phyloP scores from a whole-genome alignment of 1,140 invertebrate genomes.

The Tetragnatha versicolor region DNA sequence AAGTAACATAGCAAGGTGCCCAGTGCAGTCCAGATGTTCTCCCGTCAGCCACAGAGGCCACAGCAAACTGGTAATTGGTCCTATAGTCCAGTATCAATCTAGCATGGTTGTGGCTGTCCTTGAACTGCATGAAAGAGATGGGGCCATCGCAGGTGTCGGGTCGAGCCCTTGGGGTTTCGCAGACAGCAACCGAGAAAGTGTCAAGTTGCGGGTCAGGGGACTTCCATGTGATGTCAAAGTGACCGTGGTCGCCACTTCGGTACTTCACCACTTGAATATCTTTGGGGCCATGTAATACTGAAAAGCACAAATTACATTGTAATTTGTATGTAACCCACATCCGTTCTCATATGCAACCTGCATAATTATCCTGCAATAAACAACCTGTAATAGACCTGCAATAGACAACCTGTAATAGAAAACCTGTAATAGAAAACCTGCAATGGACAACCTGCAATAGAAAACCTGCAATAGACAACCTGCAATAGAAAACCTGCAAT shows the following conservation, averaged over 20 bases:
- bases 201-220: neutral
- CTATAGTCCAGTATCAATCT: neutral
- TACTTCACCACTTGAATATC: conserved; percentile 36
- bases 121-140: too few species aligned
- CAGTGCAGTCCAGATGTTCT: conserved; percentile 45
- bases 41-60: neutral
- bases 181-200: conserved; percentile 33
- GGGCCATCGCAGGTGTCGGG: conserved; percentile 10
- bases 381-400: too few species aligned
- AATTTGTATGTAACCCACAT: too few species aligned
- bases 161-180: neutral
- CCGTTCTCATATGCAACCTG: too few species aligned
- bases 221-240: conserved; percentile 33
- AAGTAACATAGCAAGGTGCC: conserved; percentile 36
- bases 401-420: too few species aligned
- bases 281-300: conserved; percentile 27
- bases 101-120: too few species aligned
- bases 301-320: neutral
- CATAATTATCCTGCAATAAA: too few species aligned
- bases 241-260: neutral
- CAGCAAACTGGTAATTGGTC: conserved; percentile 44
- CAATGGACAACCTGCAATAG: too few species aligned
- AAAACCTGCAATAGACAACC: too few species aligned
- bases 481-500: too few species aligned
- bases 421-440: too few species aligned